Evolutionary conservation across 2,888 invertebrate genomes (phyloP).

Genomic region (Ennomos fuscantarius): DNA sequence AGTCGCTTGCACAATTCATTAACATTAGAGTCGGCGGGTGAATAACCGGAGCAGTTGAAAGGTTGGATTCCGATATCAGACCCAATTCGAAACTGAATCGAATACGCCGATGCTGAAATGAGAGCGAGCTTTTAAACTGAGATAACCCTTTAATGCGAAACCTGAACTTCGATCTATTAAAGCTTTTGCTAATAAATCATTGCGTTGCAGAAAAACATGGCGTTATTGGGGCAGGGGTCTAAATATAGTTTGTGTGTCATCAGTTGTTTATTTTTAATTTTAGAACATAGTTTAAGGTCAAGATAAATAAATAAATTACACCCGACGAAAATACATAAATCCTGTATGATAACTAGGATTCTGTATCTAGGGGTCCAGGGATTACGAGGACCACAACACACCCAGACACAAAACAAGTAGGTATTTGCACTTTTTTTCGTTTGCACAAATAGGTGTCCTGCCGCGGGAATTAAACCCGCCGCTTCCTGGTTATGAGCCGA

Average conservation of each 20-base stretch:
- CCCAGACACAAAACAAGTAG: no score
- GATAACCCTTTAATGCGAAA: constrained; percentile 77
- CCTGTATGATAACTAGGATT: no score
- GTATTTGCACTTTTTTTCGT: no score
- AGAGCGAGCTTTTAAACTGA: constrained; percentile 43
- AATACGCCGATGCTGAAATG: constrained; percentile 52
- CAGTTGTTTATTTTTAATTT: neutral
- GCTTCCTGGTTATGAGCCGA: neutral
- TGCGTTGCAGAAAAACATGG: constrained; percentile 40
- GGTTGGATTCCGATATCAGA: constrained; percentile 53
- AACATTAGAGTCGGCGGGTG: constrained; percentile 65
- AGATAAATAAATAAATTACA: no score
- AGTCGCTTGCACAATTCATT: constrained; percentile 75
- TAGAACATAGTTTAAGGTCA: no score
- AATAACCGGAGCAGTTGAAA: constrained; percentile 69
- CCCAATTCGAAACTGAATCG: constrained; percentile 71
- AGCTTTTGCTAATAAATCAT: constrained; percentile 39
- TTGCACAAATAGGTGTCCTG: no score
- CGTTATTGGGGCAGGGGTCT: constrained; percentile 1
- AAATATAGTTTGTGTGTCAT: neutral
- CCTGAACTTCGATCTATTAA: constrained; percentile 59
- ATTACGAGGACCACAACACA: no score
- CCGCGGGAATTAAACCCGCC: no score
- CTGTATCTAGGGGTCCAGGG: no score
- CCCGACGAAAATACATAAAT: no score